Conservation (phyloP, 2,888 invertebrate genomes). For the Tinea semifulvella region DNA sequence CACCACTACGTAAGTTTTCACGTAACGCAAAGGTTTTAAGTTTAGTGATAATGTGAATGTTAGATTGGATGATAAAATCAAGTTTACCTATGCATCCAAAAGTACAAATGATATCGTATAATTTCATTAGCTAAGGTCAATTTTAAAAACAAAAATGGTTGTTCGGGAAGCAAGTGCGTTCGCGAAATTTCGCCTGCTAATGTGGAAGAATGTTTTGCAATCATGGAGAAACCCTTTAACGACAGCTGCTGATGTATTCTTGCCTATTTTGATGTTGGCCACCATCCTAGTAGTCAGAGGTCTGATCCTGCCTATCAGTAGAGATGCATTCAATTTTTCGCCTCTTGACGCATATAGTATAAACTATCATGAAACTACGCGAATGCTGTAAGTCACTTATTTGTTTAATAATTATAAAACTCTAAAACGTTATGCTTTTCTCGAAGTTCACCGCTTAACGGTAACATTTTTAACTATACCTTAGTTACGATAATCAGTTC, state of each 20-base stretch:
- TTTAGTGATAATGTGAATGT: too few species aligned
- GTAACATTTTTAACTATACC: too few species aligned
- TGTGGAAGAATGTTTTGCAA: conserved; percentile 73
- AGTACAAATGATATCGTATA: too few species aligned
- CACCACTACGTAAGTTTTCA: too few species aligned
- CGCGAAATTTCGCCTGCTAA: conserved; percentile 62
- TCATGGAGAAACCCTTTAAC: conserved; percentile 70
- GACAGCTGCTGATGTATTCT: conserved; percentile 66
- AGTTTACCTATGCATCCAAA: too few species aligned
- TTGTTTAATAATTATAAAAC: background rate
- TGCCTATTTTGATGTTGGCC: conserved; percentile 64
- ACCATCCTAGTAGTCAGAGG: conserved; percentile 68
- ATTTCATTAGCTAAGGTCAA: too few species aligned
- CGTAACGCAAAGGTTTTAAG: too few species aligned
- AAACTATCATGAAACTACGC: background rate
- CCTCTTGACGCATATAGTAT: background rate
- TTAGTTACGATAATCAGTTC: too few species aligned
- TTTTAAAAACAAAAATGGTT: background rate
- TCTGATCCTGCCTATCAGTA: background rate
- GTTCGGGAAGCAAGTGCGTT: background rate
- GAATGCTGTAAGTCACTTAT: conserved; percentile 1
- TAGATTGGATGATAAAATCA: too few species aligned
- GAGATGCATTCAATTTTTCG: background rate
- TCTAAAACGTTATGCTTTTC: too few species aligned
- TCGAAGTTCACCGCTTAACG: too few species aligned